phyloP scores from a whole-genome alignment of 2,888 invertebrate genomes.

The Metellina segmentata region DNA sequence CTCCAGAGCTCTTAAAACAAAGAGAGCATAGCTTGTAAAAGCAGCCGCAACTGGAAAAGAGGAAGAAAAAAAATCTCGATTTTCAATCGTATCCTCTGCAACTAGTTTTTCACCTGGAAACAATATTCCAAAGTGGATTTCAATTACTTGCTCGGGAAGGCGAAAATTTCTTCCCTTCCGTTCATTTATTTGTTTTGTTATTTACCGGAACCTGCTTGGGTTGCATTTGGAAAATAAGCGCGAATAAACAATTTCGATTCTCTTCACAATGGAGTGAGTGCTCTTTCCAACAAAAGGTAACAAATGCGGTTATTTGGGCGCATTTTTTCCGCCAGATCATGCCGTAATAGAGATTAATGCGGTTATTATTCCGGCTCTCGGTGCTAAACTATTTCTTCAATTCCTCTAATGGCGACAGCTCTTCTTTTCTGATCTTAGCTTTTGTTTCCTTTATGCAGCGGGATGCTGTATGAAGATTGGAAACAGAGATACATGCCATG shows the following conservation, averaged over 20 bases:
- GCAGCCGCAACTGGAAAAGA: neutral
- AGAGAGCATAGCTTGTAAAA: conserved; percentile 16
- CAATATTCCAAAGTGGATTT: conserved; percentile 75
- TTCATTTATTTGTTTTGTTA: conserved; percentile 24
- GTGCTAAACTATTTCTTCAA: conserved; percentile 67
- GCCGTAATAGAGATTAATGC: conserved; percentile 75
- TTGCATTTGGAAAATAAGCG: conserved; percentile 65
- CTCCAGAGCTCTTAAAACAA: conserved; percentile 34
- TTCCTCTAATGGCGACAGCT: conserved; percentile 74
- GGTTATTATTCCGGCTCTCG: conserved; percentile 66
- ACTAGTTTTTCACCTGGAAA: conserved; percentile 67
- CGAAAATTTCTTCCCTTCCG: conserved; percentile 67
- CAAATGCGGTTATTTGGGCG: conserved; percentile 68
- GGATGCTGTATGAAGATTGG: conserved; percentile 46
- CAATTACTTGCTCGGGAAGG: conserved; percentile 68
- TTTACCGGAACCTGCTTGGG: conserved; percentile 30
- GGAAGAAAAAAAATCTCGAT: neutral
- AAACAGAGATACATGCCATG: conserved; percentile 65
- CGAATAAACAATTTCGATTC: conserved; percentile 70
- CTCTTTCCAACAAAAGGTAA: conserved; percentile 54
- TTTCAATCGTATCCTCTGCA: conserved; percentile 53
- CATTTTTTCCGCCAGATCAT: conserved; percentile 72
- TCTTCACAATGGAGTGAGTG: conserved; percentile 1
- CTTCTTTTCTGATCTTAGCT: conserved; percentile 19
- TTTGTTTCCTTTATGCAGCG: conserved; percentile 13